Conservation (phyloP, 2,888 invertebrate genomes). For the Lobophora halterata region DNA sequence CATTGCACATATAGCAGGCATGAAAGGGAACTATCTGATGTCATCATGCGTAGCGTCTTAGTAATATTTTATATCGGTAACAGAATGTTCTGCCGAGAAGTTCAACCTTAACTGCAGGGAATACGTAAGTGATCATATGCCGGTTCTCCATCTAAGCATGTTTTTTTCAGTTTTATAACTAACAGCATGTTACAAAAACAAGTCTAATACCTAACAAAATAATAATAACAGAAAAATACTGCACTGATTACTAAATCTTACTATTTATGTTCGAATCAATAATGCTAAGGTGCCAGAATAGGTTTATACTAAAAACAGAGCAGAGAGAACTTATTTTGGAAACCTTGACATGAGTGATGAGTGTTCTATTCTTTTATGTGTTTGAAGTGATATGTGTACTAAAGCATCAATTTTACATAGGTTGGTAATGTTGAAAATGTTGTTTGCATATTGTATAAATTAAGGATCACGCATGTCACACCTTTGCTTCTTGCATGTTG, state of each 20-base stretch:
- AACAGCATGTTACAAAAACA: conserved; percentile 46
- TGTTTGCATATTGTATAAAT: neutral
- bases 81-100: conserved; percentile 30
- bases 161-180: conserved; percentile 41
- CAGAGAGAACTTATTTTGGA: no score
- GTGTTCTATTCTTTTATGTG: no score
- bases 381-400: no score
- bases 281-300: no score
- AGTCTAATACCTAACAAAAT: conserved; percentile 9
- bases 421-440: no score
- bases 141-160: conserved; percentile 59
- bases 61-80: neutral
- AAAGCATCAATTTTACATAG: no score
- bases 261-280: no score
- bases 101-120: conserved; percentile 38
- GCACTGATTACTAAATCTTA: neutral
- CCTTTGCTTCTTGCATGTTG: conserved; percentile 5
- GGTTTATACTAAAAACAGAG: no score
- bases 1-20: conserved; percentile 42
- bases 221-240: neutral
- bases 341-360: no score
- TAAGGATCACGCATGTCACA: conserved; percentile 1
- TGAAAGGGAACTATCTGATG: conserved; percentile 35
- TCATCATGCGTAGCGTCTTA: neutral
- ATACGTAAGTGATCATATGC: conserved; percentile 72